Base-by-base conservation (phyloP, 2,113 vertebrate species). In the Atrichornis clamosus region DNA sequence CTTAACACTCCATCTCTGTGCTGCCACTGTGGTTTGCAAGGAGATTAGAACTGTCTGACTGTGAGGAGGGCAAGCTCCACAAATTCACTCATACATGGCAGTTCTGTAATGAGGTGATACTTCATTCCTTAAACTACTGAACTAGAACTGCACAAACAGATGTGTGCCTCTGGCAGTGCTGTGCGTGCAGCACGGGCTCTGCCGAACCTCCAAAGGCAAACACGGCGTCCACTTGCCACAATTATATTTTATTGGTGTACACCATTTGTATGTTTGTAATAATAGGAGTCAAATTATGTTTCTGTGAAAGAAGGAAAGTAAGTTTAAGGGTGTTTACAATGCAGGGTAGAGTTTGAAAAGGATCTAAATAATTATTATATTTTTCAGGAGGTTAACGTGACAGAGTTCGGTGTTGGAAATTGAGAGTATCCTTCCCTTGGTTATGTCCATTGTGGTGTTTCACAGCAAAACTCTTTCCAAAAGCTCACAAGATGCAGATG, bases 31-130 rank as follows among this genome's bases (percentile, higher is more conserved):
- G 65, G 63, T 78, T 90, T 79, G 69, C 39, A 15, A 90, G 95
- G 80, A 92, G 89, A 94, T 95, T 96, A 96, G 94, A 87, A 87
- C 83, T 94, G 92, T 95, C 95, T 95, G 93, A 53, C 90, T 96
- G 84, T 76, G 87, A 87, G 95, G 94, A 97, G 94, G 92, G 94
- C 90, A 80, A 88, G 90, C 92, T 89, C 91, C 93, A 95, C 90
- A 96, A 96, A 95, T 91, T 96, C 96, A 95, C 94, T 97, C 97
- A 98, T 93, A 94, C 90, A 87, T 96, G 95, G 95, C 97, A 97
- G 94, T 47, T 97, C 95, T 95, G 87, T 97, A 97, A 98, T 97
- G 98, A 98, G 97, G 97, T 97, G 95, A 97, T 98, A 97, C 97
- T 97, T 98, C 96, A 97, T 97, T 95, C 97, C 84, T 95, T 96